Evolutionary conservation across 2,797 vertebrate genomes (phyloP), one percentile per base, ranked within the genome.

Genomic region (Threskiornis aethiopicus): DNA sequence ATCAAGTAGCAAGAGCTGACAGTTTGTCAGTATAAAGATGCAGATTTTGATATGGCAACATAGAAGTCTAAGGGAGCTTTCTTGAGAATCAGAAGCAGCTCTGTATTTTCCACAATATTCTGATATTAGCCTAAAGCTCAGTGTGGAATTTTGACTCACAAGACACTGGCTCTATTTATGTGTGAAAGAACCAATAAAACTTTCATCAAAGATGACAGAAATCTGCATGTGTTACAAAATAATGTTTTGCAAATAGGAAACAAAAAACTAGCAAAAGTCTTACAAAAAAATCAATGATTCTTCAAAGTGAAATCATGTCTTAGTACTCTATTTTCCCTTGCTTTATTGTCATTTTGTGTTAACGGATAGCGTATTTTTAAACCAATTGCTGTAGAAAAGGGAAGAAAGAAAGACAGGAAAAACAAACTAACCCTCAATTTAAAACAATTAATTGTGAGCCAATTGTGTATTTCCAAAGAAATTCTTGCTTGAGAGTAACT

Each of bases 51-150:
- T 72, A 39, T 0, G 11, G 10, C 35, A 75, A 16, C 6, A 54
- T 2, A 71, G 57, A 81, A 75, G 2, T 35, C 21, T 58, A 2
- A 24, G 29, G 37, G 16, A 87, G 15, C 17, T 76, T 85, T 69
- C 51, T 25, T 39, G 14, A 77, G 22, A 47, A 91, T 54, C 35
- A 65, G 46, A 59, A 79, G 26, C 13, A 90, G 18, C 6, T 75
- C n/a, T 79, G 17, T 41, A 42, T 79, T 91, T 94, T 69, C 42
- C 19, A 66, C 7, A 95, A 51, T 92, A 81, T 92, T 94, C 82
- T 96, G 31, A 66, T 87, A 87, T 84, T 96, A 90, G 85, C 78
- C 39, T 92, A 52, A 89, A 73, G 39, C 8, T 88, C 58, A 26
- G 19, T 26, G 28, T 82, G 24, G 7, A 91, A 92, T 84, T 86